These are phyloP conservation scores for Falco columbarius DNA, from an alignment of 2,797 vertebrate species.

Conservation along the genomic window DNA sequence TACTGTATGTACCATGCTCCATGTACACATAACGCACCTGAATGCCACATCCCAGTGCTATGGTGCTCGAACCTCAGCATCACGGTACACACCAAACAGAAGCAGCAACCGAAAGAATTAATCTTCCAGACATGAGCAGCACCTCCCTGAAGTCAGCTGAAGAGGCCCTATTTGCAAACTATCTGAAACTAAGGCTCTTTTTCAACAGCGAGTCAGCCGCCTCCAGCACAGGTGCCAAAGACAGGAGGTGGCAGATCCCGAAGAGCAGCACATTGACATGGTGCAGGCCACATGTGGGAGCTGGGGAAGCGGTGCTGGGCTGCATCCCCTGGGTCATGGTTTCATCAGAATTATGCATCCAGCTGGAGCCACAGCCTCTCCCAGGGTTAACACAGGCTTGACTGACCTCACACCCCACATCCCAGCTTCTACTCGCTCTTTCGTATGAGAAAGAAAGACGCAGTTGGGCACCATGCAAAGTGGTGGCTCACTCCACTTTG, in stretches of 20 bases:
- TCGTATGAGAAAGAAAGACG: not conserved
- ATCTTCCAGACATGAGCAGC: not conserved
- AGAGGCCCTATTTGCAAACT: not conserved
- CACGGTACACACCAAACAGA: fast-evolving
- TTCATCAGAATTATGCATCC: not conserved
- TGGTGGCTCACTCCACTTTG: not conserved
- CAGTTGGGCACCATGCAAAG: not conserved
- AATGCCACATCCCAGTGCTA: not conserved
- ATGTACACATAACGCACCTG: not conserved
- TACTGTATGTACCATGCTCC: not conserved
- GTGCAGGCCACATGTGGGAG: not conserved
- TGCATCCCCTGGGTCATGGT: not conserved
- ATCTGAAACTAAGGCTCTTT: not conserved
- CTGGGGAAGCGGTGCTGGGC: not conserved
- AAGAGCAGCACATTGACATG: not conserved
- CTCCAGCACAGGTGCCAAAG: not conserved
- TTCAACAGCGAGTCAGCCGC: not conserved
- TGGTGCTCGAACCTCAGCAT: not conserved
- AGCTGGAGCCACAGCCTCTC: not conserved
- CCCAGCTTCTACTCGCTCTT: not conserved
- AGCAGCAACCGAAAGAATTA: not conserved
- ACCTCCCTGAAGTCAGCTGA: not conserved
- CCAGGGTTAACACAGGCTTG: not conserved
- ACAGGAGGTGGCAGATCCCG: not conserved
- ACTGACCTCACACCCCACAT: not conserved